Conservation (phyloP, 2,797 vertebrate genomes). For the Rhinogobio ventralis region DNA sequence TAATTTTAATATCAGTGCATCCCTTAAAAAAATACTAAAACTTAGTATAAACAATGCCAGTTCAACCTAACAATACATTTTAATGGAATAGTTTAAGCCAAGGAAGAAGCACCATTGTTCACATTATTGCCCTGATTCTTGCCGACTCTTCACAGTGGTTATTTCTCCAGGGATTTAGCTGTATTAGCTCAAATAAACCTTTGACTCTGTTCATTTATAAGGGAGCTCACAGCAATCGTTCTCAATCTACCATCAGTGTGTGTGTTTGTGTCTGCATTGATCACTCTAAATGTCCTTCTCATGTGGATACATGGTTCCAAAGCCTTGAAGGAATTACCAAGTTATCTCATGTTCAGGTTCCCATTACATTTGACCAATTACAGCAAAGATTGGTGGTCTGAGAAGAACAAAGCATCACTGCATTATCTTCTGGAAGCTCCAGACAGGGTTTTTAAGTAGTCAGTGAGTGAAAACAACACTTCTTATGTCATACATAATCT, state of each 20-base stretch:
- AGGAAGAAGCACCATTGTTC: neutral
- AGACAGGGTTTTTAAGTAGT: constrained; percentile 13
- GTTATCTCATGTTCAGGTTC: neutral
- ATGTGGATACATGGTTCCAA: neutral
- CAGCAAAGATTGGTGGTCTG: neutral
- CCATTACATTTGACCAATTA: constrained; percentile 2
- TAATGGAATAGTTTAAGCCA: neutral
- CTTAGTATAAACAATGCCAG: neutral
- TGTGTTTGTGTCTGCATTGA: constrained; percentile 19
- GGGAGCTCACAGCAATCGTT: neutral
- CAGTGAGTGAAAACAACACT: constrained; percentile 6
- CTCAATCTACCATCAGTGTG: neutral
- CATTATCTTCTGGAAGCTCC: constrained; percentile 1
- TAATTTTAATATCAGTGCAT: neutral
- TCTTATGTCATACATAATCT: constrained; percentile 2
- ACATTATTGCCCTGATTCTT: neutral
- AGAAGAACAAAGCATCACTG: constrained; percentile 1
- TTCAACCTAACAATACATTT: neutral
- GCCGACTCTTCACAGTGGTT: neutral
- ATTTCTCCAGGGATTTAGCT: constrained; percentile 18
- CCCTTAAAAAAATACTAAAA: neutral
- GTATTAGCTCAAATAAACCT: constrained; percentile 17
- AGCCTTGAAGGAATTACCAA: neutral
- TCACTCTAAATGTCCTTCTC: constrained; percentile 3
- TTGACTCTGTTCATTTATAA: constrained; percentile 17